phyloP scores from a whole-genome alignment of 2,113 vertebrate genomes.

The Ifrita kowaldi region DNA sequence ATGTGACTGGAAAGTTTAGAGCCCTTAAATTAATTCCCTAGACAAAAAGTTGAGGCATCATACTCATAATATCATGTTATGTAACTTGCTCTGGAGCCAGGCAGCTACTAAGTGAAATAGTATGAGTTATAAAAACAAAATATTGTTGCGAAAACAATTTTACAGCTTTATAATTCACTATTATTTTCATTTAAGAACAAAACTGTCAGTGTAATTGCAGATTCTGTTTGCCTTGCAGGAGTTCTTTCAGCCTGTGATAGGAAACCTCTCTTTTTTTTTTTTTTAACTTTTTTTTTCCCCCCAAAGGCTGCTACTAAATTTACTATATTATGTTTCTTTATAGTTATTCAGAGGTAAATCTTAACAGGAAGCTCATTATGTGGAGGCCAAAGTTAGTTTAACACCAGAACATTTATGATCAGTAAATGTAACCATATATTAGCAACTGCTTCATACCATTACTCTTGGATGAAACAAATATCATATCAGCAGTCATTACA shows the following conservation, averaged over 20 bases:
- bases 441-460: neutral
- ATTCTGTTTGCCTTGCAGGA: conserved; percentile 45
- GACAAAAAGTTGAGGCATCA: conserved; percentile 40
- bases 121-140: conserved; percentile 55
- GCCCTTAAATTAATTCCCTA: conserved; percentile 49
- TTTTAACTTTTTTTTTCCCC: neutral
- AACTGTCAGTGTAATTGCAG: conserved; percentile 46
- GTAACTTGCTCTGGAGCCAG: conserved; percentile 8
- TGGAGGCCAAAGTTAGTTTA: neutral
- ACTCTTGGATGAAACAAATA: neutral
- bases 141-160: conserved; percentile 54
- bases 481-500: neutral
- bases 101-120: conserved; percentile 48
- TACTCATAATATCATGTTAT: conserved; percentile 44
- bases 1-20: conserved; percentile 46
- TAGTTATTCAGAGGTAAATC: conserved; percentile 22
- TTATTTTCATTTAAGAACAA: conserved; percentile 56
- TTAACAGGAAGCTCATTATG: neutral
- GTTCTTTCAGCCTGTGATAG: conserved; percentile 23
- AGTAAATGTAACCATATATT: neutral
- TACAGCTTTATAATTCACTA: conserved; percentile 49
- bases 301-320: conserved; percentile 34
- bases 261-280: neutral
- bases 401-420: neutral
- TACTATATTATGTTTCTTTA: conserved; percentile 3